Evolutionary conservation across 2,797 vertebrate genomes (phyloP).

Genomic region (Rhinophrynus dorsalis): DNA sequence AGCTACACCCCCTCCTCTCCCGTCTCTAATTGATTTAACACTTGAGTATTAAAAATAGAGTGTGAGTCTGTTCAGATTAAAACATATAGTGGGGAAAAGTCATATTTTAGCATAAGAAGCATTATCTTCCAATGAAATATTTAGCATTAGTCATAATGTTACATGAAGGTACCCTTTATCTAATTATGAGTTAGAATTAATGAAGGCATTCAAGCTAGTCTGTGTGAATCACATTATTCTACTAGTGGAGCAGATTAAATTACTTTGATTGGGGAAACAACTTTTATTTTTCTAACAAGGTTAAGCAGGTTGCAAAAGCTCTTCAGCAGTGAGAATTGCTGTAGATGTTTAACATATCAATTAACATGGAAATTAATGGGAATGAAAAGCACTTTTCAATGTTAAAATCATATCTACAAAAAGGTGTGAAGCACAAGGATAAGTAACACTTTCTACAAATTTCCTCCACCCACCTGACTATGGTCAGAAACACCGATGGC

Average conservation of each 20-base stretch:
- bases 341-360: conserved; percentile 6
- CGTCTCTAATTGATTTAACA: conserved; percentile 26
- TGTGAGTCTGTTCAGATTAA: background rate
- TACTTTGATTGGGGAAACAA: conserved; percentile 20
- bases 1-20: conserved; percentile 8
- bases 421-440: background rate
- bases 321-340: background rate
- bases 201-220: conserved; percentile 32
- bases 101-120: conserved; percentile 23
- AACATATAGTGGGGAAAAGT: conserved; percentile 8
- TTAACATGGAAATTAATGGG: conserved; percentile 29
- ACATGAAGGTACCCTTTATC: conserved; percentile 32
- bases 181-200: conserved; percentile 41
- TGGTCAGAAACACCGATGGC: too few species aligned
- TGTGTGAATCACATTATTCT: conserved; percentile 40
- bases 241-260: conserved; percentile 42
- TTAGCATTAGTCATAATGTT: conserved; percentile 15
- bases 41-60: conserved; percentile 11
- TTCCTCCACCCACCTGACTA: too few species aligned
- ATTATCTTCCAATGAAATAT: conserved; percentile 45
- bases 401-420: background rate
- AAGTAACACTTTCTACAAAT: too few species aligned
- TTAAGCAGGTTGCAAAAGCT: conserved; percentile 36
- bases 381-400: conserved; percentile 8
- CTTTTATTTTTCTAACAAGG: conserved; percentile 35